These are phyloP conservation scores for Sceliomorpha sp. DNA, from an alignment of 2,888 invertebrate species.

Conservation along the genomic window DNA sequence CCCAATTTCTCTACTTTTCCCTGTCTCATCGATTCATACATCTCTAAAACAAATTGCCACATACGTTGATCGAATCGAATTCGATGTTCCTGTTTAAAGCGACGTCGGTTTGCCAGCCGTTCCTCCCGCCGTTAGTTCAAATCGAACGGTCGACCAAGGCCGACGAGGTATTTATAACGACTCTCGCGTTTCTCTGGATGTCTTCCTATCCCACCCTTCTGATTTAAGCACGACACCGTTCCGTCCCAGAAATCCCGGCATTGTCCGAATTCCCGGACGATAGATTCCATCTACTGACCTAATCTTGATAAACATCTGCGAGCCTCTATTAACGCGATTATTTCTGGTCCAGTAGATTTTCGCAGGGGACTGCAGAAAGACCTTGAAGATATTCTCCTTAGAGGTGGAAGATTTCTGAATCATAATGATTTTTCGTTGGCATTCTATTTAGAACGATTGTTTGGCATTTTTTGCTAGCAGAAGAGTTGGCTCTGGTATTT, in stretches of 20 bases:
- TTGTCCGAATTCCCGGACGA: neutral
- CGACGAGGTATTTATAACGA: constrained; percentile 37
- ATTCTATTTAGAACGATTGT: too few relatives aligned
- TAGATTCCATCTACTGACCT: constrained; percentile 9
- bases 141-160: constrained; percentile 33
- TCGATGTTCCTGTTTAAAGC: constrained; percentile 19
- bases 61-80: constrained; percentile 11
- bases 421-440: too few relatives aligned
- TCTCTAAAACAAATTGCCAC: constrained; percentile 11
- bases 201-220: constrained; percentile 23
- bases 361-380: too few relatives aligned
- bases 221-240: constrained; percentile 1
- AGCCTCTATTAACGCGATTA: neutral
- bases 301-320: constrained; percentile 33
- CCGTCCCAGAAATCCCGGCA: neutral
- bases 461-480: too few relatives aligned
- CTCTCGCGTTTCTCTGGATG: constrained; percentile 17
- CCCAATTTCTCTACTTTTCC: too few relatives aligned
- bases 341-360: neutral
- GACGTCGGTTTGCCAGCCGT: constrained; percentile 5
- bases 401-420: too few relatives aligned
- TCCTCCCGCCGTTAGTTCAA: constrained; percentile 34
- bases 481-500: too few relatives aligned
- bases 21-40: constrained; percentile 28
- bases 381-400: too few relatives aligned